Percentiles rank a stretch among this genome's conserved stretches.
Evolutionary conservation across 92 coral and sea anemone species (phyloP).

Genomic region (Parazoanthus darwini): DNA sequence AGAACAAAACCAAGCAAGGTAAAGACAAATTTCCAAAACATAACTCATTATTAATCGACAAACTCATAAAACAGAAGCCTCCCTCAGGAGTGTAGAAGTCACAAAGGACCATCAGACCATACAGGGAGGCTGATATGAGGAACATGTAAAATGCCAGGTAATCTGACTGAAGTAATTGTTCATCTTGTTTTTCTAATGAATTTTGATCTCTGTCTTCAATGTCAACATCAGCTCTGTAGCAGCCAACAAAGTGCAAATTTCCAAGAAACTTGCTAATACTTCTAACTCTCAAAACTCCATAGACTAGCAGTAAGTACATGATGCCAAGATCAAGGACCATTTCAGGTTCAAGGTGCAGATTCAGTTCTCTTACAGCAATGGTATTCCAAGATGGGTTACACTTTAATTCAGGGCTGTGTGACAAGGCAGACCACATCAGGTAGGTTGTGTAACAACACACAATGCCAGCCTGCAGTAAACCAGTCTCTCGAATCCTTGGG

Average conservation of each 20-base stretch:
- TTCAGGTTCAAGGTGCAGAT: constrained; percentile 59
- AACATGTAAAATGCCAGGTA: constrained; percentile 69
- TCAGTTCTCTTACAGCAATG: constrained; percentile 44
- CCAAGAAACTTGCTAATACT: constrained; percentile 55
- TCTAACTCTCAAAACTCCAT: constrained; percentile 55
- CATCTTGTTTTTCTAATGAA: constrained; percentile 28
- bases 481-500: constrained; percentile 74
- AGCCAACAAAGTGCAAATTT: constrained; percentile 50
- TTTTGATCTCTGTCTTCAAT: constrained; percentile 38
- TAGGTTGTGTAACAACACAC: constrained; percentile 66
- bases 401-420: constrained; percentile 66
- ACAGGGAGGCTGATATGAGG: constrained; percentile 61
- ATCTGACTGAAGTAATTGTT: constrained; percentile 55
- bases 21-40: no score
- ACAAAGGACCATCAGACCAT: constrained; percentile 68
- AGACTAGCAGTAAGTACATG: constrained; percentile 56
- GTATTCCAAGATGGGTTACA: constrained; percentile 65
- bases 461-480: constrained; percentile 75
- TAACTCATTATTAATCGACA: no score
- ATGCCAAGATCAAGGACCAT: constrained; percentile 68
- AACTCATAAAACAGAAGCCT: background rate
- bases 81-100: constrained; percentile 85
- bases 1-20: no score
- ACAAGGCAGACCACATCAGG: constrained; percentile 68
- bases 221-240: constrained; percentile 47